A percentile compares a stretch with the other conserved stretches of the same genome.
phyloP scores from a whole-genome alignment of 2,888 invertebrate species.

The Leptogaster cylindrica region DNA sequence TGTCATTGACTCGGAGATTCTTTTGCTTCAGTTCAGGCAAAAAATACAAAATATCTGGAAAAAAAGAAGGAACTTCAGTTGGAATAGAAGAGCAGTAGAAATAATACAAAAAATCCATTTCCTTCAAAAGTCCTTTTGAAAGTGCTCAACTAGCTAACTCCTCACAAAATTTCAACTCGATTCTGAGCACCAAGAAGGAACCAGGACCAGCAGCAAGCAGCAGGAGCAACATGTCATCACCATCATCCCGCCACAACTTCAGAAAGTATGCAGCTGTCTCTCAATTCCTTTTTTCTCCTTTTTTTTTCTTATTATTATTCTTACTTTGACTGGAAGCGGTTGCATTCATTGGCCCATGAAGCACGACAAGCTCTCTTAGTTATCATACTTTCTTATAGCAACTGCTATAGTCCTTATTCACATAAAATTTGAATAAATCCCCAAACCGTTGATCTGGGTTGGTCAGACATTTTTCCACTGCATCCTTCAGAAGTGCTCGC shows the following conservation, averaged over 20 bases:
- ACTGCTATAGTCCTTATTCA: too few species aligned
- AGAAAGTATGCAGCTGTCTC: slow-evolving; percentile 31
- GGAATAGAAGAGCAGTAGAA: neutral
- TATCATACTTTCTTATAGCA: too few species aligned
- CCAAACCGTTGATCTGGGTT: too few species aligned
- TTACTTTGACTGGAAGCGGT: neutral
- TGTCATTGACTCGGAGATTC: slow-evolving; percentile 29
- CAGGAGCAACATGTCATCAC: slow-evolving; percentile 18
- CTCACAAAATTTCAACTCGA: neutral
- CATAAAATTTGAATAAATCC: too few species aligned
- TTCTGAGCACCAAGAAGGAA: neutral
- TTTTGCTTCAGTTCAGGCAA: slow-evolving; percentile 13
- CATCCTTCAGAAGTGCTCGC: too few species aligned
- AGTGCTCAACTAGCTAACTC: neutral
- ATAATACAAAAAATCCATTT: neutral
- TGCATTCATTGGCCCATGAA: slow-evolving; percentile 31
- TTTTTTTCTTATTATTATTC: slow-evolving; percentile 2
- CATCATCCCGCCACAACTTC: neutral
- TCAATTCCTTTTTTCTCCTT: neutral
- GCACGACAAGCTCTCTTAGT: too few species aligned
- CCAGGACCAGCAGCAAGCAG: neutral
- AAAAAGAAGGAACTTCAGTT: neutral
- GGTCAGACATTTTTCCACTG: too few species aligned
- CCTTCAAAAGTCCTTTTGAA: slow-evolving; percentile 5
- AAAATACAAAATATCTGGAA: slow-evolving; percentile 7